These are phyloP conservation scores for Wasmannia auropunctata DNA, from an alignment of 1,140 invertebrate species.

Conservation along the genomic window DNA sequence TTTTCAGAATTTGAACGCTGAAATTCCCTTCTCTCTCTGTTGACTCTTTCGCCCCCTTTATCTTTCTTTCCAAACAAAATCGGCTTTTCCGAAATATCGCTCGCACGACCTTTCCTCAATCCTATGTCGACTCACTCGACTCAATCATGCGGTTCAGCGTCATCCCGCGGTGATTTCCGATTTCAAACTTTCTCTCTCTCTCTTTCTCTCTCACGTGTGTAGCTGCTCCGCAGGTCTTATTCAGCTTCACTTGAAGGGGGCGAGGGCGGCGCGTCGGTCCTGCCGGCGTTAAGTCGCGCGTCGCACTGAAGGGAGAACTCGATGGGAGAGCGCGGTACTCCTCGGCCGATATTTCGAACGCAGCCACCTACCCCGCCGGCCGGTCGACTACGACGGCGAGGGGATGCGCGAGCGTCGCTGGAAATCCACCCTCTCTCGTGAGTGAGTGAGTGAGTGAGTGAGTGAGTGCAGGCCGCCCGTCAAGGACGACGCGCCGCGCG, in stretches of 20 bases:
- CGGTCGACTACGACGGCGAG: slow-evolving; percentile 6
- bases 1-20: neutral
- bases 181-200: slow-evolving; percentile 30
- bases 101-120: neutral
- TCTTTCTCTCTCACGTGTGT: too few species aligned
- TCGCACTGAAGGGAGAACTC: slow-evolving; percentile 78
- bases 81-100: neutral
- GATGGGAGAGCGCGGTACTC: slow-evolving; percentile 49
- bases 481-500: slow-evolving; percentile 17
- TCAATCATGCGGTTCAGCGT: neutral
- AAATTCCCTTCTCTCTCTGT: neutral
- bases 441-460: neutral
- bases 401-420: slow-evolving; percentile 38
- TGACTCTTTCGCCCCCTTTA: neutral
- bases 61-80: neutral
- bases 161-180: neutral
- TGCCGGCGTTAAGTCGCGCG: slow-evolving; percentile 81
- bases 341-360: slow-evolving; percentile 64
- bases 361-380: slow-evolving; percentile 48
- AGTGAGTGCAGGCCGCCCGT: neutral
- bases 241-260: slow-evolving; percentile 69
- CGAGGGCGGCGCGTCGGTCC: slow-evolving; percentile 79
- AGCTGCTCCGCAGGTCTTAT: slow-evolving; percentile 44
- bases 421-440: neutral
- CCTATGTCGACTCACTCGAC: neutral